Evolutionary conservation across 1,140 invertebrate genomes (phyloP), one percentile per base, ranked within the genome.

Genomic region (Mya arenaria): DNA sequence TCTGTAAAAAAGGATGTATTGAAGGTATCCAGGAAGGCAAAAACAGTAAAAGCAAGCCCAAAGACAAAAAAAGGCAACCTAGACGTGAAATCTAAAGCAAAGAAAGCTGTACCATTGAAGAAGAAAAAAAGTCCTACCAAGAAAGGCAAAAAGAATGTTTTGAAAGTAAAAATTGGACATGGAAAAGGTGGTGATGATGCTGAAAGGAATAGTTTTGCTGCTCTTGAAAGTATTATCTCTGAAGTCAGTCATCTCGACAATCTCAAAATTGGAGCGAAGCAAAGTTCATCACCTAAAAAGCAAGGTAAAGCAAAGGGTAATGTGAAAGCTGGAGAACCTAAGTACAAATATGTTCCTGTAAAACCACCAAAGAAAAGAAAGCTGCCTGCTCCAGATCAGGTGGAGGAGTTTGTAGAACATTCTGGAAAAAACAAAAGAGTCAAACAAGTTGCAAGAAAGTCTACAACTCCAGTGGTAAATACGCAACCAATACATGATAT

Each of bases 331-430:
- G 32, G 6, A 10, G n/a, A 52, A 23, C 48, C 48, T n/a, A 52
- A 52, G 25, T 52, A 52, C 48, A 52, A 52, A 52, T 72, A 72
- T 72, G 44, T 56, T 10, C 48, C 69, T 32, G 48, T 58, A 5
- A 72, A 72, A 72, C 19, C 41, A 19, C 4, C 68, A 52, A 30
- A 28, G 44, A 71, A 71, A 71, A 52, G 44, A 52, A 71, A 71
- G 44, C 30, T 32, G 0, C 15, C 23, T 71, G 28, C n/a, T 52
- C 5, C 15, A 28, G 44, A 48, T 19, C 44, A 23, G 23, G 15
- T 48, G 32, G 10, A 32, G 4, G 34, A 44, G 34, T 10, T n/a
- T 48, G 28, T 48, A 28, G 68, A 71, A 25, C 8, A 19, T 44
- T 39, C 23, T 23, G 60, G 60, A 5, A 30, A 17, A 17, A 25